Evolutionary conservation across 1,140 invertebrate species (phyloP).

Genomic region (Drosophila burlai): DNA sequence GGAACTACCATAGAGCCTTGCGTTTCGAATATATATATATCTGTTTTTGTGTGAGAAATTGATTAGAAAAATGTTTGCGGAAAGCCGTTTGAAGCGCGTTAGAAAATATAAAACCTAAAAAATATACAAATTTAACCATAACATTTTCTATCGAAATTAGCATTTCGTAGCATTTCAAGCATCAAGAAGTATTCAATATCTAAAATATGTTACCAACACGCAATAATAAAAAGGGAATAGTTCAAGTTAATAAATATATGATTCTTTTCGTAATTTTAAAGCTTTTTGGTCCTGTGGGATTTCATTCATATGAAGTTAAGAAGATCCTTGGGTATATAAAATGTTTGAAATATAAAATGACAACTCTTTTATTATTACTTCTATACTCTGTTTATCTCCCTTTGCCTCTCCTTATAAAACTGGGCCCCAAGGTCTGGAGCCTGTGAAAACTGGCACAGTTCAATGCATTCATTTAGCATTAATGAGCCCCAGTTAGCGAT

Average conservation of each 20-base stretch:
- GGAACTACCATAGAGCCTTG: slow-evolving; percentile 23
- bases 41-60: not conserved
- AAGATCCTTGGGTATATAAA: not conserved
- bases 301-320: no score
- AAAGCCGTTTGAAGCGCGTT: not conserved
- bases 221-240: not conserved
- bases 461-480: slow-evolving; percentile 46
- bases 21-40: not conserved
- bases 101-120: not conserved
- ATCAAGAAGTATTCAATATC: not conserved
- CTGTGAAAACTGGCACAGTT: slow-evolving; percentile 31
- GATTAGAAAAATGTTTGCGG: not conserved
- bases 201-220: not conserved
- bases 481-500: slow-evolving; percentile 43
- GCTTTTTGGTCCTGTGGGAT: not conserved
- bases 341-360: not conserved
- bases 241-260: not conserved
- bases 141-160: not conserved
- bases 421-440: slow-evolving; percentile 2
- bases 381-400: not conserved
- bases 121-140: no score
- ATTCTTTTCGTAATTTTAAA: not conserved
- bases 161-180: not conserved
- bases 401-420: slow-evolving; percentile 3
- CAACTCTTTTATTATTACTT: slow-evolving; percentile 1